Evolutionary conservation across 2,113 vertebrate genomes (phyloP), one percentile per base, ranked within the genome.

Genomic region (Oncorhynchus keta): DNA sequence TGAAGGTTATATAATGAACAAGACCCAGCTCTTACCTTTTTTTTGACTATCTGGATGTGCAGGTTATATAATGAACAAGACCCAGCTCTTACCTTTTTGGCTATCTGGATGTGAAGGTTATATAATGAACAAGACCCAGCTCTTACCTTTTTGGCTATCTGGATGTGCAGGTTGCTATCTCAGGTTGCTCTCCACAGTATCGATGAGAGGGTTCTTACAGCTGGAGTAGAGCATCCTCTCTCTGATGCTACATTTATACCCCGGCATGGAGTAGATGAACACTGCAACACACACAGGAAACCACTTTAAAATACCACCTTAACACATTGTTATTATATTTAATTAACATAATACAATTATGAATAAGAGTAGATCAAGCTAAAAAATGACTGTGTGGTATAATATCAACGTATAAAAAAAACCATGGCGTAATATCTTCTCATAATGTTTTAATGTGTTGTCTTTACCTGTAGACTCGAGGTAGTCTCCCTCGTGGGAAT

Each of bases 401-500:
- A 45, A 45, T 12, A 11, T 45, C 2, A 45, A 45, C 9, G 9
- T 45, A 45, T 11, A 3, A 3, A 45, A 45, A 2, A 9, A 45
- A 45, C 0, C 2, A 45, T 11, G 39, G 2, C 8, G 39, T 9
- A 45, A 45, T 45, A 45, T 39, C 1, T 39, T 39, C 8, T 39
- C 8, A 8, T 39, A 8, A 9, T 39, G 7, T 39, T 39, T 39
- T 11, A 45, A 45, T 12, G 39, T 62, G 22, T 13, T 14, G 13
- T 3, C 68, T 22, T 85, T 81, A 99, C 98, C 96, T 92, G 96
- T 95, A 72, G 97, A 97, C 90, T 99, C 96, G 81, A 99, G 90
- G 89, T 96, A 96, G 91, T 98, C 96, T 79, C 97, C 97, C 92
- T 99, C 96, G 32, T 99, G 95, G 70, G 93, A 93, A 85, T 99